Evolutionary conservation across 1,140 invertebrate species (phyloP).

Genomic region (Oreohelix idahoensis): DNA sequence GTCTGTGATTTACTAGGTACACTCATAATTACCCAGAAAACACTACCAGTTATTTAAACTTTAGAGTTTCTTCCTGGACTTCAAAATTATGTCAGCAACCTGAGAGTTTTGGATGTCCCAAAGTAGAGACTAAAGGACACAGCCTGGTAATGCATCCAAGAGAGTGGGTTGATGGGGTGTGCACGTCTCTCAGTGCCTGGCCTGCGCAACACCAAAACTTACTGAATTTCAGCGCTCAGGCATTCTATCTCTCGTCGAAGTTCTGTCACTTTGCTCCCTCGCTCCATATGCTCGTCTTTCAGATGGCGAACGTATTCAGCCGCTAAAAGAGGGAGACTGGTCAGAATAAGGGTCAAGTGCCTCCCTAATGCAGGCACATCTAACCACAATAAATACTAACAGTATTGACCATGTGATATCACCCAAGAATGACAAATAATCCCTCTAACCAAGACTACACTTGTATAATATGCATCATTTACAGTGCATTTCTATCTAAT

Average conservation of each 20-base stretch:
- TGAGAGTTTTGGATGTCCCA: not conserved
- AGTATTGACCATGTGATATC: slow-evolving; percentile 7
- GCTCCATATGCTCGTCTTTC: slow-evolving; percentile 37
- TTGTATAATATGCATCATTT: not conserved
- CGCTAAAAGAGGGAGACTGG: slow-evolving; percentile 45
- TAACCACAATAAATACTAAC: slow-evolving; percentile 28
- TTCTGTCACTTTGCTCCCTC: slow-evolving; percentile 37
- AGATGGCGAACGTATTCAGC: slow-evolving; percentile 41
- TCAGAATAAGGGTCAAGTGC: slow-evolving; percentile 46
- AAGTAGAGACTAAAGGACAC: slow-evolving; percentile 13
- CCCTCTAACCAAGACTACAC: not conserved
- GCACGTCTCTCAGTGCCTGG: slow-evolving; percentile 1
- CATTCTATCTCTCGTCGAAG: slow-evolving; percentile 39
- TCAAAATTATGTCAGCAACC: not conserved
- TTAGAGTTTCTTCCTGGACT: not conserved
- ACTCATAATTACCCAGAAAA: slow-evolving; percentile 29
- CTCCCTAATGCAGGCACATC: slow-evolving; percentile 38
- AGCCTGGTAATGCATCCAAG: not conserved
- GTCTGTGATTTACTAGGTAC: slow-evolving; percentile 18
- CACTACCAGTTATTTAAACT: not conserved
- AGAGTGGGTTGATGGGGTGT: not conserved
- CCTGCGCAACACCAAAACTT: slow-evolving; percentile 35
- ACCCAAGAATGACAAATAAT: not conserved
- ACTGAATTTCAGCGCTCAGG: slow-evolving; percentile 43
- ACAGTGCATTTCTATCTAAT: not conserved